Percentiles rank a stretch among this genome's conserved stretches.
These are phyloP conservation scores for Phyllostomus hastatus DNA, from an alignment of 2,113 vertebrate species.

Conservation along the genomic window DNA sequence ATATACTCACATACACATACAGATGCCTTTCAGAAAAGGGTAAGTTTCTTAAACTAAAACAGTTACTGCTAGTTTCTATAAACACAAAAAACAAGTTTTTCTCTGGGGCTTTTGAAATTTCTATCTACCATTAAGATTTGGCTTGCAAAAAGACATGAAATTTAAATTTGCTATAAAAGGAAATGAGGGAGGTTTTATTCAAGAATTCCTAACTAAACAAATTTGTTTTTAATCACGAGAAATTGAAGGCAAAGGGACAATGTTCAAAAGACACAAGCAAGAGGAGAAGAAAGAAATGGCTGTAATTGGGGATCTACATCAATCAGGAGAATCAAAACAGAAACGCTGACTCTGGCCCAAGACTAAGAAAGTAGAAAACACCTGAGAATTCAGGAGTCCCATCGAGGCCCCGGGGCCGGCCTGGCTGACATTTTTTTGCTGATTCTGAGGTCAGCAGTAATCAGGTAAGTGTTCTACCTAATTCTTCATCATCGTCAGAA, in stretches of 20 bases:
- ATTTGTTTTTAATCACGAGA: background rate
- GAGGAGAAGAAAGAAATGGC: background rate
- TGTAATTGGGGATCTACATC: background rate
- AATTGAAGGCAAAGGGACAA: background rate
- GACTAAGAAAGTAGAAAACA: background rate
- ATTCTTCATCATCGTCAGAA: background rate
- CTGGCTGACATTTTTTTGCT: background rate
- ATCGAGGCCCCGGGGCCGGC: background rate
- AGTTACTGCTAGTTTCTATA: background rate
- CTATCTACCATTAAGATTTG: background rate
- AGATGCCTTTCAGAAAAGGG: background rate
- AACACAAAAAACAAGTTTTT: background rate
- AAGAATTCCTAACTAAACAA: slow-evolving; percentile 2
- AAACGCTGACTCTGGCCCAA: background rate
- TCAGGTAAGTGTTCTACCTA: background rate
- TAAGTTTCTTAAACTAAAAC: background rate
- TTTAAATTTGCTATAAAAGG: background rate
- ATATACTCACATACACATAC: no score
- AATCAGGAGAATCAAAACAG: background rate
- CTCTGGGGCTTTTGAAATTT: background rate
- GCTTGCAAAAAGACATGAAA: background rate
- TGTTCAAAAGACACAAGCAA: background rate
- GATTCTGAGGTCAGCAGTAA: background rate
- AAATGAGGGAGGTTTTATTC: background rate
- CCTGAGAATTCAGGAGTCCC: background rate